phyloP scores from a whole-genome alignment of 2,797 vertebrate genomes.

The Spinibarbus caldwelli region DNA sequence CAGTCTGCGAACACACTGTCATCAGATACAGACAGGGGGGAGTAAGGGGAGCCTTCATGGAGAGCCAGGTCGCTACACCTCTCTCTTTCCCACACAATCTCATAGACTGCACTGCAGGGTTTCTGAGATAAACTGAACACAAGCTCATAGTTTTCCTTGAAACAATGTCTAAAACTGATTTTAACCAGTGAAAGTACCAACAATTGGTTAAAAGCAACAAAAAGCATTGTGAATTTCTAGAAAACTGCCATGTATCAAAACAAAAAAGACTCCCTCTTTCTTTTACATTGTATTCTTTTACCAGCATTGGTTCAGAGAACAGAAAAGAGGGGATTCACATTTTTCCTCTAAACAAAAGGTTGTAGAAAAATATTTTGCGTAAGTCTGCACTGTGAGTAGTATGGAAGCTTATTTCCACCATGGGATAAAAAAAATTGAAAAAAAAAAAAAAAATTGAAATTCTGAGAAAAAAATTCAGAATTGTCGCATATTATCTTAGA shows the following conservation, averaged over 20 bases:
- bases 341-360: neutral
- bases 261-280: conserved; percentile 1
- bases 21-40: conserved; percentile 24
- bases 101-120: conserved; percentile 24
- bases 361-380: neutral
- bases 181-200: neutral
- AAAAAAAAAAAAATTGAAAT: neutral
- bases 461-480: neutral
- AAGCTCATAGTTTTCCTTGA: neutral
- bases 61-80: conserved; percentile 19
- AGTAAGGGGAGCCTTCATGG: neutral
- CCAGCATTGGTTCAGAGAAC: neutral
- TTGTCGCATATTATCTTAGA: neutral
- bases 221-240: neutral
- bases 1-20: conserved; percentile 30
- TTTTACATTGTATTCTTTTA: neutral
- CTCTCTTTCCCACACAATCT: conserved; percentile 31
- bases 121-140: conserved; percentile 20
- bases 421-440: too few relatives aligned
- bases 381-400: neutral
- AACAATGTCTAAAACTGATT: conserved; percentile 1
- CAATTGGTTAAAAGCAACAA: neutral
- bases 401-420: neutral
- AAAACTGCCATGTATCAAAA: neutral
- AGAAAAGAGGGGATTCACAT: neutral